Base-by-base conservation (phyloP, 2,888 invertebrate genomes). In the Apotomis turbidana region DNA sequence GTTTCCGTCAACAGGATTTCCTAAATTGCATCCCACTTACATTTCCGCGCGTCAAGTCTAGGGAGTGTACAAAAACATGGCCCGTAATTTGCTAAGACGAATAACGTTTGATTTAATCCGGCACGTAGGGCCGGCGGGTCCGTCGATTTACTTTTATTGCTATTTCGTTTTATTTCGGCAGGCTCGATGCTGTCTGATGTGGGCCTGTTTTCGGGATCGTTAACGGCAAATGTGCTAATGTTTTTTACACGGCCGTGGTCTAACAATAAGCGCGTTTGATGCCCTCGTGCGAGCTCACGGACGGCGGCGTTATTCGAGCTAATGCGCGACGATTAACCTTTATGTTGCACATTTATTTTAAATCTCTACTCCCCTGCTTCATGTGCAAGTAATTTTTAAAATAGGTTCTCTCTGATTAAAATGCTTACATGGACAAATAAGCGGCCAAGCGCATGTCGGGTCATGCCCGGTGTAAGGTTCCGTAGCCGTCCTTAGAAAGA, bases 141-240 rank as follows among this genome's bases (percentile, higher is more conserved):
- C 86, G 88, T 89, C 91, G 90, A 92, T 93, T 91, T 91, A 90
- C 90, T 91, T 93, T 92, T 90, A 91, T 91, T 90, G 88, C 90
- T 89, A 89, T 90, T 90, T 85, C 90, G 90, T 90, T 91, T 91
- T 91, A 91, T 91, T 90, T 85, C 86, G 79, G 79, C 79, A 79
- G 83, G 81, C 77, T 75, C 74, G 76, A 76, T 78, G 77, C 78
- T 78, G 86, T 87, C 87, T 89, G 88, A 88, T 90, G 90, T 86
- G 84, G 86, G 87, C 87, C 89, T 89, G 89, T 91, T 91, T 90
- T 91, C 88, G 88, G 90, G 86, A 81, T 90, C 89, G 92, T 91
- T 92, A 91, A 91, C 90, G 84, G 87, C 82, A 87, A 91, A 90
- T 91, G 90, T 88, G 90, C 89, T 91, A 91, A 92, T 92, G 89